These are phyloP conservation scores for Microchirus variegatus DNA, from an alignment of 2,797 vertebrate genomes.

Conservation along the genomic window DNA sequence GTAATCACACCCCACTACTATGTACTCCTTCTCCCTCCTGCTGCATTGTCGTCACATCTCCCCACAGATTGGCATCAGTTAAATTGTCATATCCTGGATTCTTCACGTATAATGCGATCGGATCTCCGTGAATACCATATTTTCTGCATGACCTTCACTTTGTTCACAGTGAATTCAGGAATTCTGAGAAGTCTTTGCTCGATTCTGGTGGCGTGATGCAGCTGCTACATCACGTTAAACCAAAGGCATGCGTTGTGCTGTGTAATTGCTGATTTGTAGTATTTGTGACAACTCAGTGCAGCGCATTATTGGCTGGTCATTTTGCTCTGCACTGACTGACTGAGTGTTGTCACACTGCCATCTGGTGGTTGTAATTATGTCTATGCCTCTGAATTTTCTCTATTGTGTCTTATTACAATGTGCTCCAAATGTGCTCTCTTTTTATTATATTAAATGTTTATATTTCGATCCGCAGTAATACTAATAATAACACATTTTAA, in stretches of 20 bases:
- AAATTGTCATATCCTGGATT: conserved; percentile 25
- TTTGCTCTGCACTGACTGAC: conserved; percentile 7
- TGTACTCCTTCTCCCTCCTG: conserved; percentile 3
- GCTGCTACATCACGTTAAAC: neutral
- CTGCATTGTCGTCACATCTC: conserved; percentile 4
- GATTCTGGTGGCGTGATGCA: neutral
- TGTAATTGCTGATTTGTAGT: neutral
- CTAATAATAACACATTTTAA: no score
- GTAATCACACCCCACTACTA: conserved; percentile 12
- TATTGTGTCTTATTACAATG: neutral
- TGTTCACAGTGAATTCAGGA: conserved; percentile 5
- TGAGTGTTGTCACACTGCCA: conserved; percentile 38
- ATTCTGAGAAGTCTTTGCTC: conserved; percentile 1
- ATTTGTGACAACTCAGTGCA: neutral
- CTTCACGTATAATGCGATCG: conserved; percentile 34
- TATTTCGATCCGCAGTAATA: no score
- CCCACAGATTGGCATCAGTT: conserved; percentile 18
- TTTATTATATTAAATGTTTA: neutral
- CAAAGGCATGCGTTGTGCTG: neutral
- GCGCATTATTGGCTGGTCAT: conserved; percentile 6
- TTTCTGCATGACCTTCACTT: conserved; percentile 36
- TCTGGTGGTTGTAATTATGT: conserved; percentile 46
- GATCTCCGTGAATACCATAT: conserved; percentile 21
- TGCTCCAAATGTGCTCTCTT: no score
- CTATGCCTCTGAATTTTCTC: neutral